Evolutionary conservation across 2,797 vertebrate species (phyloP).

Genomic region (Xerus rutilus): DNA sequence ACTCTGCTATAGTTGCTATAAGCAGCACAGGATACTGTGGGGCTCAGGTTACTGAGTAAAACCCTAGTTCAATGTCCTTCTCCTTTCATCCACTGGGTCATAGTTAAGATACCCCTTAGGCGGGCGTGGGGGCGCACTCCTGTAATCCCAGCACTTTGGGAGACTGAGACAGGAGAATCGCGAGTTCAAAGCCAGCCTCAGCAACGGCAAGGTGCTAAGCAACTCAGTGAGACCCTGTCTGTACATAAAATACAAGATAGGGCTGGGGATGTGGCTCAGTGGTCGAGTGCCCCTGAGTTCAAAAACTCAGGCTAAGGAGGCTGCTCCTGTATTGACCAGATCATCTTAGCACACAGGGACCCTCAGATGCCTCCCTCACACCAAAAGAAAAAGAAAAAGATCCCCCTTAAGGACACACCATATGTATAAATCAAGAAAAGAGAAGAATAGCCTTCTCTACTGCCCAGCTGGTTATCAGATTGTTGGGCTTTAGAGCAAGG

Average conservation of each 20-base stretch:
- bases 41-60: not conserved
- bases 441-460: not conserved
- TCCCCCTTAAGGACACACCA: not conserved
- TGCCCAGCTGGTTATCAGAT: not conserved
- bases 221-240: too few species aligned
- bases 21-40: not conserved
- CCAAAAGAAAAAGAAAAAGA: not conserved
- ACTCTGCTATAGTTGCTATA: not conserved
- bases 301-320: not conserved
- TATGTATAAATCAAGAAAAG: not conserved
- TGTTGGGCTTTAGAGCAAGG: not conserved
- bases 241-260: too few species aligned
- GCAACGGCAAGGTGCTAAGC: too few species aligned
- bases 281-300: too few species aligned
- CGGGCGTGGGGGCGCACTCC: too few species aligned
- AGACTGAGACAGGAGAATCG: too few species aligned
- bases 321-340: not conserved
- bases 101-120: too few species aligned
- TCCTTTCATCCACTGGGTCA: not conserved
- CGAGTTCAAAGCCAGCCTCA: too few species aligned
- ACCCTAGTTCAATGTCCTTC: not conserved
- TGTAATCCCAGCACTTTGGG: too few species aligned
- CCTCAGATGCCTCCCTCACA: not conserved
- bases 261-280: too few species aligned
- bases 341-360: not conserved